Evolutionary conservation across 2,797 vertebrate species (phyloP).

Genomic region (Austrolebias charrua): DNA sequence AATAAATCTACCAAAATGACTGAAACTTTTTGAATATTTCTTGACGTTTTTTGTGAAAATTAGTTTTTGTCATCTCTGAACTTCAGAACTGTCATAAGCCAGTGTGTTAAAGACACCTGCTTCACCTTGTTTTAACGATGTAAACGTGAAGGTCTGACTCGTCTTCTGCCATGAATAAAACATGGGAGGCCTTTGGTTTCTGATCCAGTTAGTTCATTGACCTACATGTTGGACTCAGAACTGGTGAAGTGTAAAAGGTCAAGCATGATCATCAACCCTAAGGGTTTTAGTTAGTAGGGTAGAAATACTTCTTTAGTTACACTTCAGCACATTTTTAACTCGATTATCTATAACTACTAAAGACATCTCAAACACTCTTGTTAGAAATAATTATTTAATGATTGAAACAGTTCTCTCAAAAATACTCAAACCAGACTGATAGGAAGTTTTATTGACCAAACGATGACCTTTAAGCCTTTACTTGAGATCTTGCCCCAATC

Average conservation of each 20-base stretch:
- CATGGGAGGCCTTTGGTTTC: conserved; percentile 9
- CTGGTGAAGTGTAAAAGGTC: conserved; percentile 11
- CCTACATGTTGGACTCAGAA: conserved; percentile 21
- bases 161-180: not conserved
- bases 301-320: conserved; percentile 10
- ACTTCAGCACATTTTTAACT: not conserved
- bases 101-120: too few species aligned
- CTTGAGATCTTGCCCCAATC: not conserved
- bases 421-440: too few species aligned
- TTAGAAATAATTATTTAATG: not conserved
- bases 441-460: too few species aligned
- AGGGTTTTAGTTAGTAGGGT: not conserved
- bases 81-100: too few species aligned
- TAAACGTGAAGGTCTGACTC: not conserved
- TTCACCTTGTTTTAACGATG: not conserved
- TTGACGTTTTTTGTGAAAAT: too few species aligned
- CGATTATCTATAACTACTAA: not conserved
- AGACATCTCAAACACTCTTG: not conserved
- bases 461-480: too few species aligned
- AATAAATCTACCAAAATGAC: too few species aligned
- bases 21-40: too few species aligned
- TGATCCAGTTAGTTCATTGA: conserved; percentile 21
- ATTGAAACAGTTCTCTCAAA: too few species aligned
- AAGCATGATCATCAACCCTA: not conserved
- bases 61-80: too few species aligned